Conservation (phyloP, 1,140 invertebrate genomes). For the Parapsyche elsis region DNA sequence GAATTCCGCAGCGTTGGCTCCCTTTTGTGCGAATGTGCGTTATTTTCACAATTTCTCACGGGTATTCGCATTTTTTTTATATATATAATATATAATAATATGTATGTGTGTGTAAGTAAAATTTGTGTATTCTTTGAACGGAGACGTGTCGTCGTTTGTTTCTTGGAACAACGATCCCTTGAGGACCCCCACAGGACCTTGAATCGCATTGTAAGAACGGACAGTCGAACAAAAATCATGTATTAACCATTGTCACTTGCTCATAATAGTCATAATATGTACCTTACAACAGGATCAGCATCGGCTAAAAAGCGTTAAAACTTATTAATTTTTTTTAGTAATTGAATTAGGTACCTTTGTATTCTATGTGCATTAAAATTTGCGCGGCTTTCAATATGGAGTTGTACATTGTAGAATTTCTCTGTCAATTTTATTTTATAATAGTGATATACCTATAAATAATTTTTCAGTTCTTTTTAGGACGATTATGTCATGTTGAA, state of each 20-base stretch:
- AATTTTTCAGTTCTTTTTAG: not conserved
- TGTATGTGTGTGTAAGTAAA: not conserved
- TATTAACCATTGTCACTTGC: slow-evolving; percentile 5
- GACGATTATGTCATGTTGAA: slow-evolving; percentile 25
- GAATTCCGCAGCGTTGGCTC: not conserved
- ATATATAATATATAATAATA: not conserved
- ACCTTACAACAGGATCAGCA: not conserved
- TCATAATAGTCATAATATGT: not conserved
- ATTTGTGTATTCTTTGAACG: not conserved
- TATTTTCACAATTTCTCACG: not conserved
- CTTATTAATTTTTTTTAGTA: no score
- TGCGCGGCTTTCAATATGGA: no score
- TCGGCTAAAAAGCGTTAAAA: not conserved
- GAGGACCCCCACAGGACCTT: slow-evolving; percentile 32
- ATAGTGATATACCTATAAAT: no score
- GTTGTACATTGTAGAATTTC: no score
- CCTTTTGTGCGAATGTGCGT: not conserved
- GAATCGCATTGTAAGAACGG: slow-evolving; percentile 26
- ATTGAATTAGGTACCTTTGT: no score
- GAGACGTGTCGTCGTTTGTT: not conserved
- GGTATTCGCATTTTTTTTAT: not conserved
- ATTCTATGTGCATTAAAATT: no score
- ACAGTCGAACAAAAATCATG: slow-evolving; percentile 17
- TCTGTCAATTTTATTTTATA: no score
- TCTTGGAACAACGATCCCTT: not conserved